Base-by-base conservation (phyloP, 1,140 invertebrate genomes). In the Agrypnia vestita region DNA sequence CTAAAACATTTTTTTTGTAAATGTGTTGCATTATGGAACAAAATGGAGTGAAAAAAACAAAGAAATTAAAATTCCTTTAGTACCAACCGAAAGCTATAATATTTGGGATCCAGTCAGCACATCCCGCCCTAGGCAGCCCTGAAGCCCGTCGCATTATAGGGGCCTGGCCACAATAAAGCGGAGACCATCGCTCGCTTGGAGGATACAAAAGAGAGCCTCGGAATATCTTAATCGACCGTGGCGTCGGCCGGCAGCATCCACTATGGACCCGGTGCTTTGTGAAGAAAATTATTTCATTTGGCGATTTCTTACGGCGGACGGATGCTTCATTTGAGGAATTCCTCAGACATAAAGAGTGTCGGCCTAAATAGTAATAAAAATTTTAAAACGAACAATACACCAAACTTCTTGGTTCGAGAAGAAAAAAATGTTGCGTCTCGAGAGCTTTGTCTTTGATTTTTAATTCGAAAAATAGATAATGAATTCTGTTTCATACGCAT, bases 221-320 rank as follows among this genome's bases (percentile, higher is more conserved):
- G 76, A 82, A 82, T 82, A 82, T 82, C 80, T 79, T 82, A 82
- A 82, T 82, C 77, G 62, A 82, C 72, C 80, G 80, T 82, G 73
- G 80, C 21, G 76, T 69, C 64, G 53, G 80, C 72, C 74, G 67
- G 19, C 69, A 77, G 76, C 53, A 73, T 75, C 67, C 59, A 62
- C 75, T 64, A 71, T 79, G 80, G 75, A 76, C 47, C 74, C 69
- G 55, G 55, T 44, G 71, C 75, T 78, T 82, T 82, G 80, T 82
- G 80, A 76, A 67, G 73, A 64, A 77, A 78, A 82, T 79, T 35
- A 35, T 35, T 82, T 79, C 73, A 82, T 79, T 82, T 79, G 80
- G 77, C 77, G 64, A 82, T 82, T 82, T 82, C 61, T 55, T 69
- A 82, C 77, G 80, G 72, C 64, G 61, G 19, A 17, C 75, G 75